Evolutionary conservation across 2,888 invertebrate genomes (phyloP).

Genomic region (Pollenia angustigena): DNA sequence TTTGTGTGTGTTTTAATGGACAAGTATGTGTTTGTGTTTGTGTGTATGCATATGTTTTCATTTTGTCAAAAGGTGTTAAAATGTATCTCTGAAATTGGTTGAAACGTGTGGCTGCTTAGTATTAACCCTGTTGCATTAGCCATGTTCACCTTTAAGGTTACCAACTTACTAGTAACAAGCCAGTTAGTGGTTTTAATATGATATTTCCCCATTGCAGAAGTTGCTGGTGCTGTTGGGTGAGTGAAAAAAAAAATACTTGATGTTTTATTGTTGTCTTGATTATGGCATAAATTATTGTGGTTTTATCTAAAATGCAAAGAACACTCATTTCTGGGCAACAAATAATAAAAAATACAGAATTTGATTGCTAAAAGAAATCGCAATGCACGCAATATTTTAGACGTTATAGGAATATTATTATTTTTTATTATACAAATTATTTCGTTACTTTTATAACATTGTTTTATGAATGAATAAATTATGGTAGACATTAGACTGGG

Average conservation of each 20-base stretch:
- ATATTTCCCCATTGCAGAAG: not conserved
- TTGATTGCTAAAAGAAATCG: constrained; percentile 6
- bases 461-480: constrained; percentile 54
- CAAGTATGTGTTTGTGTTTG: not conserved
- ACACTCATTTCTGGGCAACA: not conserved
- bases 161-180: constrained; percentile 6
- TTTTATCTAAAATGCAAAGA: constrained; percentile 59
- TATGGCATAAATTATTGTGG: constrained; percentile 68
- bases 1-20: not conserved
- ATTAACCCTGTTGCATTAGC: constrained; percentile 44
- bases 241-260: constrained; percentile 26
- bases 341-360: not conserved
- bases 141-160: constrained; percentile 60
- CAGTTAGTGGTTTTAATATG: constrained; percentile 22
- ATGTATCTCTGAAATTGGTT: constrained; percentile 26
- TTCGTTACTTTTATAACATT: constrained; percentile 35
- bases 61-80: constrained; percentile 67
- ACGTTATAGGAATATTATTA: constrained; percentile 43
- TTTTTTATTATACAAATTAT: constrained; percentile 56
- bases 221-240: constrained; percentile 8
- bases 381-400: constrained; percentile 58
- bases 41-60: not conserved
- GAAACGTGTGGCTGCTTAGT: constrained; percentile 42
- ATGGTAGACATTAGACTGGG: not conserved
- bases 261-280: constrained; percentile 66